A percentile compares a stretch with the other conserved stretches of the same genome.
Evolutionary conservation across 53 echinoderm and acorn worm species (phyloP).

Genomic region (Holothuria scabra): DNA sequence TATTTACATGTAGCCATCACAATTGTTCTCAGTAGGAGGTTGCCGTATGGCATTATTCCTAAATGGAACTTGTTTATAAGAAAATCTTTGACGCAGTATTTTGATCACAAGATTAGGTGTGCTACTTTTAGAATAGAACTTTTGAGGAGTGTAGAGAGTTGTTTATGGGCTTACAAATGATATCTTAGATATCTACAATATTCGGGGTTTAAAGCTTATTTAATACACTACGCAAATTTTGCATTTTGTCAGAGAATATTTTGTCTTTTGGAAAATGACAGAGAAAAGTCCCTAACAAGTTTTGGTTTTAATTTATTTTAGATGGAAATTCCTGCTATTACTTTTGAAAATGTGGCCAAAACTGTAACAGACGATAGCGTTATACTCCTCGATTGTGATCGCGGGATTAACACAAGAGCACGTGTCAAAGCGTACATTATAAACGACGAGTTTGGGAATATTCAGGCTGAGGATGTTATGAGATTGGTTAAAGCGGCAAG

Average conservation of each 20-base stretch:
- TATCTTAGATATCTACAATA: neutral
- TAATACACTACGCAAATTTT: too few relatives aligned
- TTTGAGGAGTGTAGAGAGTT: neutral
- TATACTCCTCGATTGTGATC: neutral
- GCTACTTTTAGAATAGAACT: neutral
- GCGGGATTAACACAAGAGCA: too few relatives aligned
- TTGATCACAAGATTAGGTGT: too few relatives aligned
- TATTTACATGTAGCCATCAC: too few relatives aligned
- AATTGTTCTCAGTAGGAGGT: too few relatives aligned
- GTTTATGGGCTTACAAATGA: neutral
- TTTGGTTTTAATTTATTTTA: neutral
- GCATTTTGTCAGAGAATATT: too few relatives aligned
- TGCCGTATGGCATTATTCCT: too few relatives aligned
- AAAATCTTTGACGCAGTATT: too few relatives aligned
- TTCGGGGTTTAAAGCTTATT: too few relatives aligned
- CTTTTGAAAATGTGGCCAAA: neutral
- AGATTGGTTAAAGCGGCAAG: neutral
- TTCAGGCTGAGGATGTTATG: neutral
- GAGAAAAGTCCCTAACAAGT: too few relatives aligned
- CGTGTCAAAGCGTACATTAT: neutral
- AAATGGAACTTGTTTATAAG: too few relatives aligned
- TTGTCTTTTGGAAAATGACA: too few relatives aligned
- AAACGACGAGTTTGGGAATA: neutral
- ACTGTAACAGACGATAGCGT: neutral
- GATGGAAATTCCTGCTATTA: neutral